A percentile compares a stretch with the other conserved stretches of the same genome.
Conservation (phyloP, 2,113 vertebrate genomes). For the Plotosus lineatus region DNA sequence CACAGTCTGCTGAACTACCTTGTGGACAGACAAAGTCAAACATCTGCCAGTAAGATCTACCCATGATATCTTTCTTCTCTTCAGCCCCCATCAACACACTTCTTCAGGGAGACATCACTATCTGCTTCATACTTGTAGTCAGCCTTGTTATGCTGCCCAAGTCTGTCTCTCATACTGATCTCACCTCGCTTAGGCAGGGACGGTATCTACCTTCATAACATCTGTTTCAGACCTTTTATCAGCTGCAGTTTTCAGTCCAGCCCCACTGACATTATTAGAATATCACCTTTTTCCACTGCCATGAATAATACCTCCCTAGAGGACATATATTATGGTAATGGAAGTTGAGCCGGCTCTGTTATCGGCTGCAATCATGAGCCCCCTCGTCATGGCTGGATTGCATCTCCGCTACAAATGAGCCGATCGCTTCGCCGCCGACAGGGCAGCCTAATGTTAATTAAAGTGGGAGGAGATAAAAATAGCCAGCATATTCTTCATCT, state of each 20-base stretch:
- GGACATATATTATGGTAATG: constrained; percentile 59
- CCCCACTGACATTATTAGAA: constrained; percentile 58
- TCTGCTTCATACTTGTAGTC: not conserved
- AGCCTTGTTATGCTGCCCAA: not conserved
- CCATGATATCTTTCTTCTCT: not conserved
- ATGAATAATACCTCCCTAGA: constrained; percentile 50
- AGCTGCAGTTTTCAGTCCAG: constrained; percentile 5
- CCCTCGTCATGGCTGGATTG: constrained; percentile 43
- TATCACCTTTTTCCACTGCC: constrained; percentile 58
- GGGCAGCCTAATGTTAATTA: constrained; percentile 56
- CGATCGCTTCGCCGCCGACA: constrained; percentile 29
- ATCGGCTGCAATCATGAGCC: constrained; percentile 50
- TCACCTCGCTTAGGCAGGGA: constrained; percentile 9
- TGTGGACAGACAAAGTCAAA: constrained; percentile 22
- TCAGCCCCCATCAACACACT: not conserved
- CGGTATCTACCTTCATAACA: constrained; percentile 27
- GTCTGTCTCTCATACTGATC: not conserved
- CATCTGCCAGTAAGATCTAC: not conserved
- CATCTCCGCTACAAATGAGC: constrained; percentile 51
- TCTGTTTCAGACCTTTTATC: constrained; percentile 28
- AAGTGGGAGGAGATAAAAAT: constrained; percentile 55
- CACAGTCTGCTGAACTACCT: not conserved
- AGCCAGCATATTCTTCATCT: constrained; percentile 41
- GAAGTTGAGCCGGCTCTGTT: constrained; percentile 45
- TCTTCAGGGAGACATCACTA: not conserved